Conservation (phyloP, 2,113 vertebrate genomes). For the Rutilus rutilus region DNA sequence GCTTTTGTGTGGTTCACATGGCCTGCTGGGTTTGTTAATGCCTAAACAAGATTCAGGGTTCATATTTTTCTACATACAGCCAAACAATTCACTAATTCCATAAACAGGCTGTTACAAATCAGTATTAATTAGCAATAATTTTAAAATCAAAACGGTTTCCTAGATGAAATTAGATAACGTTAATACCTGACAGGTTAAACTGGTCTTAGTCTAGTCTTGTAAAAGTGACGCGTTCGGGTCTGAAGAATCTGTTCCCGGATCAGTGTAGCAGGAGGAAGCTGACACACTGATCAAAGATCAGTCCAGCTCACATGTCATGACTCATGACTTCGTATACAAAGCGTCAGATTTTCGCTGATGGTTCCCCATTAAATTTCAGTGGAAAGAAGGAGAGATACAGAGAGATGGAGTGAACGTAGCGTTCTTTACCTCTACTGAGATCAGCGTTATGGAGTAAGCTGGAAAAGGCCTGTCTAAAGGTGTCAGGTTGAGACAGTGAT, state of each 20-base stretch:
- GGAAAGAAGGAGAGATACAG: neutral
- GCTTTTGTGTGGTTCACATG: neutral
- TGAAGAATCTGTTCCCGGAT: neutral
- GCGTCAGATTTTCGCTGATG: neutral
- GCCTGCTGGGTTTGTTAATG: conserved; percentile 1
- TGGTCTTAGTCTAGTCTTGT: neutral
- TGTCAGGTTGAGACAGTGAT: conserved; percentile 15
- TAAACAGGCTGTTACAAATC: neutral
- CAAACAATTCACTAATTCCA: neutral
- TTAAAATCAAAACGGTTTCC: neutral
- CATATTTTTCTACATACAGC: neutral
- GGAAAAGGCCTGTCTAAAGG: conserved; percentile 12
- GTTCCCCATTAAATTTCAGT: conserved; percentile 1
- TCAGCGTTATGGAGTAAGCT: neutral
- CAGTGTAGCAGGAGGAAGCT: neutral
- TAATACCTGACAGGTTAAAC: neutral
- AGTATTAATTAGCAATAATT: neutral
- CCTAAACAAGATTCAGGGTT: neutral
- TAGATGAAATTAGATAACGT: neutral
- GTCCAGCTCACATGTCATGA: conserved; percentile 16
- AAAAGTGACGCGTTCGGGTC: neutral
- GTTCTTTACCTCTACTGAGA: neutral
- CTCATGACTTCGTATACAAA: conserved; percentile 1
- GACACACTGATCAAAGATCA: conserved; percentile 18
- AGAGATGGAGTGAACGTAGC: conserved; percentile 1